Evolutionary conservation across 2,113 vertebrate genomes (phyloP).

Genomic region (Empidonax alnorum): DNA sequence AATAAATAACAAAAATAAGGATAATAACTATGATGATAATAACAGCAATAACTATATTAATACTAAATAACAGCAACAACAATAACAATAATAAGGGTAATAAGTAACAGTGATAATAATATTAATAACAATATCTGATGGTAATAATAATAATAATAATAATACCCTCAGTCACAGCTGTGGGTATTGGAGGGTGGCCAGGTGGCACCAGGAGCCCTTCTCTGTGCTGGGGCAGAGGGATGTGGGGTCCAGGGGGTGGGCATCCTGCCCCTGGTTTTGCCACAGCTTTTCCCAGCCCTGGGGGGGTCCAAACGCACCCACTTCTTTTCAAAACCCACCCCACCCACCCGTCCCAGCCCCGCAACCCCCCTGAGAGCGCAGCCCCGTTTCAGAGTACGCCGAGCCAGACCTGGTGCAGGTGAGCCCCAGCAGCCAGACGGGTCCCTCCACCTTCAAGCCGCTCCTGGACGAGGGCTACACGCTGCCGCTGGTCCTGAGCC

Average conservation of each 20-base stretch:
- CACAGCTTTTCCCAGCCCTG: no score
- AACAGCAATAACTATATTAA: neutral
- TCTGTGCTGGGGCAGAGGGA: neutral
- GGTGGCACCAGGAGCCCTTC: neutral
- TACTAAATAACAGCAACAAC: no score
- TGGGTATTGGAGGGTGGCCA: neutral
- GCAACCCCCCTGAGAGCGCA: accelerated
- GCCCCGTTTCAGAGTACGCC: conserved; percentile 77
- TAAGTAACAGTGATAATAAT: neutral
- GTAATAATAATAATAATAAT: neutral
- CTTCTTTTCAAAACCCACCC: neutral
- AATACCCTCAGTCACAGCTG: no score
- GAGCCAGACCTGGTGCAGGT: conserved; percentile 73
- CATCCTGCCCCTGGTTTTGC: neutral
- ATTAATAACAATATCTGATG: neutral
- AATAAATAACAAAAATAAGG: neutral
- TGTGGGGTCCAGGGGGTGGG: accelerated
- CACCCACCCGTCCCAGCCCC: neutral
- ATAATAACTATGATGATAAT: neutral
- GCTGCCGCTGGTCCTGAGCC: conserved; percentile 76
- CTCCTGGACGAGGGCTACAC: conserved; percentile 78
- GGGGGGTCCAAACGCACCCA: neutral
- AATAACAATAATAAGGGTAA: neutral
- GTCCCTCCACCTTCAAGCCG: conserved; percentile 83
- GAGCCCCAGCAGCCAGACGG: conserved; percentile 60